A percentile compares a stretch with the other conserved stretches of the same genome.
Evolutionary conservation across 2,113 vertebrate genomes (phyloP).

Genomic region (Pelecanoides urinatrix): DNA sequence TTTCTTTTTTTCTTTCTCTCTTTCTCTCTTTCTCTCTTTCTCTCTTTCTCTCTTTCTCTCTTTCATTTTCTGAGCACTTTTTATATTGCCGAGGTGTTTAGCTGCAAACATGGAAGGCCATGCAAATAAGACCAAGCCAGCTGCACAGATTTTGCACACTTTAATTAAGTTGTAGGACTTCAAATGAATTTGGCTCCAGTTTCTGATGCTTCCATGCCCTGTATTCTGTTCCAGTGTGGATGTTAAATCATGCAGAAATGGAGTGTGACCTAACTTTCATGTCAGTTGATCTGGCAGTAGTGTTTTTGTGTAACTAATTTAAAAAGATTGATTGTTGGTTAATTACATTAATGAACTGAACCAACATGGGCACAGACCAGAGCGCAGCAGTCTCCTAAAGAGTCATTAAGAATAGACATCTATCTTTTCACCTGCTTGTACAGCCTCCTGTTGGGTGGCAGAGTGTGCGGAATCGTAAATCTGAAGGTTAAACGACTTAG

Average conservation of each 20-base stretch:
- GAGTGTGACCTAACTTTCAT: constrained; percentile 33
- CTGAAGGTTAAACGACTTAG: constrained; percentile 52
- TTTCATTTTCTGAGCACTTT: neutral
- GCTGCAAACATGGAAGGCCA: neutral
- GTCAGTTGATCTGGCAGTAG: constrained; percentile 12
- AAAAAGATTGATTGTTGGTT: constrained; percentile 64
- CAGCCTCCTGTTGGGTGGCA: constrained; percentile 24
- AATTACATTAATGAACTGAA: constrained; percentile 68
- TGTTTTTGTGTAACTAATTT: constrained; percentile 62
- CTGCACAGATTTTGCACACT: constrained; percentile 40
- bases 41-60: neutral
- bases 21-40: neutral
- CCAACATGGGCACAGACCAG: constrained; percentile 24
- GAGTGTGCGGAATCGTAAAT: constrained; percentile 34
- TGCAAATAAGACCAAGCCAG: constrained; percentile 12
- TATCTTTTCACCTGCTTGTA: constrained; percentile 56
- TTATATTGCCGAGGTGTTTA: neutral
- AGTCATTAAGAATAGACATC: constrained; percentile 42
- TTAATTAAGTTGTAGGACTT: constrained; percentile 58
- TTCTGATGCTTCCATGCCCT: constrained; percentile 6
- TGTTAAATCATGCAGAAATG: constrained; percentile 53
- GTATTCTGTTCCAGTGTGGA: constrained; percentile 10
- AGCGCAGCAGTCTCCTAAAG: constrained; percentile 53
- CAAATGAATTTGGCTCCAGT: constrained; percentile 44
- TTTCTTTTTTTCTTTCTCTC: neutral